Evolutionary conservation across 1,140 invertebrate species (phyloP).

Genomic region (Chlorops oryzae): DNA sequence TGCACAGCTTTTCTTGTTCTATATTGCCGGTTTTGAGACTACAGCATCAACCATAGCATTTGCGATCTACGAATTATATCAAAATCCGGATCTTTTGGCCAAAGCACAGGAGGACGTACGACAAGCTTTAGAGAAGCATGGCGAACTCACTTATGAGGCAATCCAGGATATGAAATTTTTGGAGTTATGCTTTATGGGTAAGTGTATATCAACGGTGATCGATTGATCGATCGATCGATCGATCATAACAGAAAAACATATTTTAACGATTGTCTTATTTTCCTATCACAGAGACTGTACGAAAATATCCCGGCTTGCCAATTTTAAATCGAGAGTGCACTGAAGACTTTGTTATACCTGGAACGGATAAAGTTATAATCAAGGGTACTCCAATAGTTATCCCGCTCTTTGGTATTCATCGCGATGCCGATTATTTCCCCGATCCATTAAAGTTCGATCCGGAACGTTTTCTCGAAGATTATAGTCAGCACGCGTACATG

Average conservation of each 20-base stretch:
- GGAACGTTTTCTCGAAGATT: slow-evolving; percentile 53
- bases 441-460: slow-evolving; percentile 59
- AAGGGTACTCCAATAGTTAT: slow-evolving; percentile 45
- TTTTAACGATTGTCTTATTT: too few species aligned
- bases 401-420: slow-evolving; percentile 40
- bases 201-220: background rate
- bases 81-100: slow-evolving; percentile 53
- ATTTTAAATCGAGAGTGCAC: slow-evolving; percentile 50
- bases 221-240: too few species aligned
- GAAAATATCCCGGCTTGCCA: slow-evolving; percentile 54
- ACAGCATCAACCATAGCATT: slow-evolving; percentile 56
- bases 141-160: slow-evolving; percentile 49
- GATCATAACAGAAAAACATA: too few species aligned
- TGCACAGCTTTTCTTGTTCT: slow-evolving; percentile 56
- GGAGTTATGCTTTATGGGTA: slow-evolving; percentile 47
- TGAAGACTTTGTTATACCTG: slow-evolving; percentile 41
- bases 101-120: slow-evolving; percentile 54
- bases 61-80: slow-evolving; percentile 53
- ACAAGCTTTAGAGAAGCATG: slow-evolving; percentile 40
- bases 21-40: slow-evolving; percentile 63
- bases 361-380: slow-evolving; percentile 36
- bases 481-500: slow-evolving; percentile 47
- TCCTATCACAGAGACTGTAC: slow-evolving; percentile 49
- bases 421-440: slow-evolving; percentile 53
- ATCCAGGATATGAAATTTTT: slow-evolving; percentile 51